Evolutionary conservation across 2,888 invertebrate species (phyloP), one percentile per base, ranked within the genome.

Genomic region (Apoderus coryli): DNA sequence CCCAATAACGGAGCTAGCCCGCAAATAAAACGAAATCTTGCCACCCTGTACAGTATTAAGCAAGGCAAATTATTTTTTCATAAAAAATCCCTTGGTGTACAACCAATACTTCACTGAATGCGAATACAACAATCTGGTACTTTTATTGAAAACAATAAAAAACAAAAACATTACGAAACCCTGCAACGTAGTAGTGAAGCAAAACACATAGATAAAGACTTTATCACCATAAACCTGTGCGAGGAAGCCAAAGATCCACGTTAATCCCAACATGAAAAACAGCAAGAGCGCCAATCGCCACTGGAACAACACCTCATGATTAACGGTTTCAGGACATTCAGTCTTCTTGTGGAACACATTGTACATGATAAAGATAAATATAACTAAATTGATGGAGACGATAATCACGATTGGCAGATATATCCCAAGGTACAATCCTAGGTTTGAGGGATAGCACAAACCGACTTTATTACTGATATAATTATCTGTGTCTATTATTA

Each of bases 131-230:
- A 63, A 60, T 25, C 69, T 57, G 3, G 69, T 67, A 50, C 65
- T 67, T 40, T 65, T 63, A 46, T 72, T 69, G 3, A 67, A 66
- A 3, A 69, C 46, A 2, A 72, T 65, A 43, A 71, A 69, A 48
- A 71, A 70, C 26, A 70, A 28, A 43, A 71, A 72, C 40, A 71
- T 50, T n/a, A 71, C 59, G 38, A 71, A 67, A 1, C 72, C 72
- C 52, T 72, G 71, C 34, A 61, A 57, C 1, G 67, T 64, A 2
- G 62, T 63, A 0, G 65, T 60, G 10, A 69, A 43, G 25, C 65
- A 63, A 41, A 70, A 72, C 2, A 71, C 46, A 44, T 68, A 70
- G 2, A 47, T 44, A 38, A 54, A 57, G 14, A 51, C 16, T 4
- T 42, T 23, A 16, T 44, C 42, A 2, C 40, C 40, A n/a, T 45